phyloP scores from a whole-genome alignment of 2,113 vertebrate species.

The Atherinomorus stipes region DNA sequence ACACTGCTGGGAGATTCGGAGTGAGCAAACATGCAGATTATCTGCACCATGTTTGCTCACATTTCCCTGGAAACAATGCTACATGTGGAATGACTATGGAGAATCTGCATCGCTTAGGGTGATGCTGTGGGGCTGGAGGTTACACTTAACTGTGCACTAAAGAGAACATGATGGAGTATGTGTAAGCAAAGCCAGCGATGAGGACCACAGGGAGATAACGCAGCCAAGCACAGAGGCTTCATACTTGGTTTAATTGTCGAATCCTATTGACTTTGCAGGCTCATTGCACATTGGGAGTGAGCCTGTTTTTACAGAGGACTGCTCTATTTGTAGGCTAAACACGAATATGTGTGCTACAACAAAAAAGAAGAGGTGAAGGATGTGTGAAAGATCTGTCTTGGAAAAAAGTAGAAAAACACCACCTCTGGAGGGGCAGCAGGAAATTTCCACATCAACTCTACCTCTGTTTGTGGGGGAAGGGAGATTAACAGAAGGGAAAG shows the following conservation, averaged over 20 bases:
- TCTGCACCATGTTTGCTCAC: constrained; percentile 18
- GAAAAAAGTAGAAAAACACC: not conserved
- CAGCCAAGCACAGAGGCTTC: constrained; percentile 32
- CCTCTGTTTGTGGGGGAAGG: not conserved
- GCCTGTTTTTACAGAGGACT: constrained; percentile 27
- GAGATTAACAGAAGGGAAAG: constrained; percentile 21
- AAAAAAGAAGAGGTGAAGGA: constrained; percentile 1
- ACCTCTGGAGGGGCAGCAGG: constrained; percentile 9
- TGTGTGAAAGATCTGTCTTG: not conserved
- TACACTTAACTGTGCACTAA: constrained; percentile 5
- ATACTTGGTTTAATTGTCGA: constrained; percentile 24
- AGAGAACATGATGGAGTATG: constrained; percentile 1
- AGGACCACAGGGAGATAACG: constrained; percentile 43
- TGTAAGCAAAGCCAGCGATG: constrained; percentile 24
- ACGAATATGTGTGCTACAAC: constrained; percentile 1
- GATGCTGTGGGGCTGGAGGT: constrained; percentile 21
- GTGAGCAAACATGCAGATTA: not conserved
- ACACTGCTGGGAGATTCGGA: constrained; percentile 9
- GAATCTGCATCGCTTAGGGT: constrained; percentile 20
- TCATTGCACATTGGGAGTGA: constrained; percentile 39
- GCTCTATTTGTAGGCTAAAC: constrained; percentile 34
- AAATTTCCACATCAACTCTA: constrained; percentile 30
- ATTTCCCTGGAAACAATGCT: constrained; percentile 24
- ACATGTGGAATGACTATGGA: constrained; percentile 25
- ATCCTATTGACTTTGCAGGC: constrained; percentile 30